Conservation (phyloP, 2,888 invertebrate species). For the Ametastegia equiseti region DNA sequence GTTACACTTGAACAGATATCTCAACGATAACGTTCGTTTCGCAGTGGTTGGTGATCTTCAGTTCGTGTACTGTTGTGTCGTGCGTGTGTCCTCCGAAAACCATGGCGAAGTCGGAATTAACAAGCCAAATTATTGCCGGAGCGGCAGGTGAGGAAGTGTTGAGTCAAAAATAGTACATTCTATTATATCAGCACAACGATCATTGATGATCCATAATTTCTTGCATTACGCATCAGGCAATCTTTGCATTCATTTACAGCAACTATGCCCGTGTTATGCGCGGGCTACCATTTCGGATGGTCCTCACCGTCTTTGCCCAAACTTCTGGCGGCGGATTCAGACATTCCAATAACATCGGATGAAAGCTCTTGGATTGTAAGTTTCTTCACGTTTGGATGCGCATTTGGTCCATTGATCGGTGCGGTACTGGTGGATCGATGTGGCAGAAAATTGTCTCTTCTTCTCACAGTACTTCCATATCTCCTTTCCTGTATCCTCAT, state of each 20-base stretch:
- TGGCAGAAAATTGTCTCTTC: slow-evolving; percentile 59
- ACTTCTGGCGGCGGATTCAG: slow-evolving; percentile 3
- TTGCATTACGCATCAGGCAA: not conserved
- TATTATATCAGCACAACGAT: not conserved
- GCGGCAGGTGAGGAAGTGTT: slow-evolving; percentile 46
- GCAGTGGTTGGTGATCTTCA: not conserved
- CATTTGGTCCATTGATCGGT: slow-evolving; percentile 54
- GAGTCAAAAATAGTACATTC: not conserved
- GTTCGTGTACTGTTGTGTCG: not conserved
- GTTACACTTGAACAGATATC: not conserved
- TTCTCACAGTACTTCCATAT: slow-evolving; percentile 39
- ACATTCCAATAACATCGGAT: slow-evolving; percentile 45
- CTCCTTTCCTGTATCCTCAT: slow-evolving; percentile 53
- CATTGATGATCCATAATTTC: not conserved
- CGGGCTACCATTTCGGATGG: slow-evolving; percentile 53
- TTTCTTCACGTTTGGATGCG: slow-evolving; percentile 50
- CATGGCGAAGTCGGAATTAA: slow-evolving; percentile 6
- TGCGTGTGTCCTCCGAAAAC: not conserved
- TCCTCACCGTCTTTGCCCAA: slow-evolving; percentile 46
- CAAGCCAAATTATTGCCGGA: slow-evolving; percentile 50
- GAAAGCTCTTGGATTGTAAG: slow-evolving; percentile 53
- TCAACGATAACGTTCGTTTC: not conserved
- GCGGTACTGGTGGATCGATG: slow-evolving; percentile 53
- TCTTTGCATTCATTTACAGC: slow-evolving; percentile 42
- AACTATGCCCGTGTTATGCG: slow-evolving; percentile 34